These are phyloP conservation scores for Motacilla tschutschensis DNA, from an alignment of 2,113 vertebrate genomes.

Conservation along the genomic window DNA sequence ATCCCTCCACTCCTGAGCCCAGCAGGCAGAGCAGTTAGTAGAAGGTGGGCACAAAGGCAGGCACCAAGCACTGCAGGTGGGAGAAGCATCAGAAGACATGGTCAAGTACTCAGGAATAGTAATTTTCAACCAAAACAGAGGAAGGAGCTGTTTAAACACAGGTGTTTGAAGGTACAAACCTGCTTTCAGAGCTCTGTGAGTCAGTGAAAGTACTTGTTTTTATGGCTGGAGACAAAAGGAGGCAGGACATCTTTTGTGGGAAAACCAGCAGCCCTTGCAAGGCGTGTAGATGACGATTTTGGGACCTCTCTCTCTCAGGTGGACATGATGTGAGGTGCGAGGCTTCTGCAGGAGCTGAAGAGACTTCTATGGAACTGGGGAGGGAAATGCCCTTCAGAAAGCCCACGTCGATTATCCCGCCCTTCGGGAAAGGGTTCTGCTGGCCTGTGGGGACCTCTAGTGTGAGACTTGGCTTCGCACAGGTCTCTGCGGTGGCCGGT, in stretches of 20 bases:
- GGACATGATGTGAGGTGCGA: not conserved
- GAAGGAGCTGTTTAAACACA: not conserved
- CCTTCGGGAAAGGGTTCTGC: not conserved
- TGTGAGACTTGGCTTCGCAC: conserved; percentile 19
- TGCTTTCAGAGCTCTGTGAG: not conserved
- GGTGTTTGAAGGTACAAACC: not conserved
- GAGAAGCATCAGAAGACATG: not conserved
- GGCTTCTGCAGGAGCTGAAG: not conserved
- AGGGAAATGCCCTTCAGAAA: not conserved
- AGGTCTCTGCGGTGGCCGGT: not conserved
- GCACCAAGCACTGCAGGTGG: rapidly evolving
- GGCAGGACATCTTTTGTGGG: not conserved
- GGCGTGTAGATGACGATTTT: not conserved
- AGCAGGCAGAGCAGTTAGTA: rapidly evolving
- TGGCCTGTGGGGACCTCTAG: conserved; percentile 66
- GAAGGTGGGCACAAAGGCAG: rapidly evolving
- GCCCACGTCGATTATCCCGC: too few relatives aligned
- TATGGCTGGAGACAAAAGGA: not conserved
- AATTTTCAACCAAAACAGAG: not conserved
- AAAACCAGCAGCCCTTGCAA: not conserved
- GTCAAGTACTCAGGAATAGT: not conserved
- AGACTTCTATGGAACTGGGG: not conserved
- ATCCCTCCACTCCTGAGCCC: not conserved
- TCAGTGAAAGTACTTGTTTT: not conserved
- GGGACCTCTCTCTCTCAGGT: not conserved